These are phyloP conservation scores for Acrobasis consociella DNA, from an alignment of 2,888 invertebrate species.

Conservation along the genomic window DNA sequence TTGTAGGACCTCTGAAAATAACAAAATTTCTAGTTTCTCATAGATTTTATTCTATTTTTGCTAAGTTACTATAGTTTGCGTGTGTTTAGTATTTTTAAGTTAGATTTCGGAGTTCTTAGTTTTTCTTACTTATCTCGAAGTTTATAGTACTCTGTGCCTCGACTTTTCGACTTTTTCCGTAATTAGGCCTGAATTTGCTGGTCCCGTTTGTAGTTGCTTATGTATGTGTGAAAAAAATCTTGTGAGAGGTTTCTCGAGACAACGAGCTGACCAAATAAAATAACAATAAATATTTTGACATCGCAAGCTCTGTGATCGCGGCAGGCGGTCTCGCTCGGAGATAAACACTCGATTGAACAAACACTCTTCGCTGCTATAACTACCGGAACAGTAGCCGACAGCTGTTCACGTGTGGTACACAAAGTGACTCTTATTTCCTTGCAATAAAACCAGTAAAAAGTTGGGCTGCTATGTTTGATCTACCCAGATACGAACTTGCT, in stretches of 20 bases:
- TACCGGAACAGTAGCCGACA: not conserved
- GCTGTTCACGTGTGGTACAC: not conserved
- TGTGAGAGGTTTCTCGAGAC: no score
- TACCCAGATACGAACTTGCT: not conserved
- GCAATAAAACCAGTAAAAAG: not conserved
- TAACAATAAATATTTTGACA: conserved; percentile 22
- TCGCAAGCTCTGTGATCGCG: conserved; percentile 14
- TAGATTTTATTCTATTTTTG: no score
- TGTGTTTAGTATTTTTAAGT: no score
- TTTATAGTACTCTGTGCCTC: no score
- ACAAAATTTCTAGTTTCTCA: not conserved
- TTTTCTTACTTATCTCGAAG: no score
- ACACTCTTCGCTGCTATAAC: not conserved
- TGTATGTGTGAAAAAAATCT: no score
- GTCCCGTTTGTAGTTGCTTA: no score
- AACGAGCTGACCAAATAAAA: not conserved
- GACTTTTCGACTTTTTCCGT: no score
- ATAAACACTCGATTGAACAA: conserved; percentile 9
- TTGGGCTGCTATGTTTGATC: not conserved
- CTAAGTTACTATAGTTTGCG: no score
- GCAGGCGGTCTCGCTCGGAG: not conserved
- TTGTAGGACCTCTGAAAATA: not conserved
- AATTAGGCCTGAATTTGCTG: no score
- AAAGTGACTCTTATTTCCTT: not conserved
- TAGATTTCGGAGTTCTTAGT: no score